Evolutionary conservation across 2,113 vertebrate genomes (phyloP).

Genomic region (Megaptera novaeangliae): DNA sequence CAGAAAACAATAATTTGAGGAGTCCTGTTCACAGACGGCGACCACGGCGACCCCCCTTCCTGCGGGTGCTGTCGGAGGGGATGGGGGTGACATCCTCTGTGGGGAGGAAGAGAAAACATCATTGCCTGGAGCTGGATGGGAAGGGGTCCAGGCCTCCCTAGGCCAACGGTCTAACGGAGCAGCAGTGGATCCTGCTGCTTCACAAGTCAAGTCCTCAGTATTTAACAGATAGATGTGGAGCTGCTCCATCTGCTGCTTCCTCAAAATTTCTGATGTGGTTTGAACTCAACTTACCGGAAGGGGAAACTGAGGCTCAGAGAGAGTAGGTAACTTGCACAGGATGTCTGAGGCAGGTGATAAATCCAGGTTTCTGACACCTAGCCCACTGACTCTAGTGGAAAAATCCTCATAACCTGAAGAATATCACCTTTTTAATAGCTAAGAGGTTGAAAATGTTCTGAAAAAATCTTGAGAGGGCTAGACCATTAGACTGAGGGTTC

Average conservation of each 20-base stretch:
- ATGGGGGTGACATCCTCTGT: conserved; percentile 99
- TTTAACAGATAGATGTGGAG: accelerated
- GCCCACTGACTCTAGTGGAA: neutral
- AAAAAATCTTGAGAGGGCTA: neutral
- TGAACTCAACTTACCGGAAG: neutral
- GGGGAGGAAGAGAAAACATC: conserved; percentile 30
- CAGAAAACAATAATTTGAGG: conserved; percentile 63
- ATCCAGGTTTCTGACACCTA: neutral
- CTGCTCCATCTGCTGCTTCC: neutral
- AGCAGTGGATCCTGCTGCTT: neutral
- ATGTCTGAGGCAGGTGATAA: neutral
- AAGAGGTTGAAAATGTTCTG: neutral
- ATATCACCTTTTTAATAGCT: neutral
- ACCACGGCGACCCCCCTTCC: conserved; percentile 97
- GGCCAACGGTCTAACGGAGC: neutral
- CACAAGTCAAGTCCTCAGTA: no score
- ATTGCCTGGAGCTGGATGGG: neutral
- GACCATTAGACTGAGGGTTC: neutral
- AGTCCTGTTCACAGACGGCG: conserved; percentile 91
- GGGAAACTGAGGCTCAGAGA: neutral
- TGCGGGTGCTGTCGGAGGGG: conserved; percentile 97
- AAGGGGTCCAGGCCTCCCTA: neutral
- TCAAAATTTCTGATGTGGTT: neutral
- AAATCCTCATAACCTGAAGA: neutral
- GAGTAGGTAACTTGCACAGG: neutral